These are phyloP conservation scores for Atrina japonica DNA, from an alignment of 2,888 invertebrate species.

Conservation along the genomic window DNA sequence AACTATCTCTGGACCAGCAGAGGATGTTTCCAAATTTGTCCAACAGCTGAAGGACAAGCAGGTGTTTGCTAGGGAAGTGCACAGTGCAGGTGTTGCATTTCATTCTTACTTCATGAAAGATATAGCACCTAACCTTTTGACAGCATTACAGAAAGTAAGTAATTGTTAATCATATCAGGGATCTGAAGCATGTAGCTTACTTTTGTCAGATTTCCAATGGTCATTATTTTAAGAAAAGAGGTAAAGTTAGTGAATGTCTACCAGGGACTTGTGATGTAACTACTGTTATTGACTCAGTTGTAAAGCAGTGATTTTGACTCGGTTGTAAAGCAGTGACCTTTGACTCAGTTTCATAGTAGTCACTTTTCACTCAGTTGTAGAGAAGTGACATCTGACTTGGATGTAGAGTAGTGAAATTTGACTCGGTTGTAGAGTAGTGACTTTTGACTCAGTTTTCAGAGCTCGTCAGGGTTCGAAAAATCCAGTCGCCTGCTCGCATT, in stretches of 20 bases:
- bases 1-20: constrained; percentile 94
- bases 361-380: too few relatives aligned
- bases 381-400: too few relatives aligned
- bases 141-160: constrained; percentile 71
- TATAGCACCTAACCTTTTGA: constrained; percentile 73
- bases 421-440: too few relatives aligned
- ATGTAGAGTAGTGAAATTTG: too few relatives aligned
- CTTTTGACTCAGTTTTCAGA: too few relatives aligned
- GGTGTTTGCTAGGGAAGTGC: constrained; percentile 78
- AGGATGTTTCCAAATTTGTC: constrained; percentile 73
- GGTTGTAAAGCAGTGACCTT: too few relatives aligned
- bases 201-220: too few relatives aligned
- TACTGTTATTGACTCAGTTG: background rate
- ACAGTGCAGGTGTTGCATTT: constrained; percentile 79
- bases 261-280: background rate
- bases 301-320: background rate
- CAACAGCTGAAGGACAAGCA: constrained; percentile 71
- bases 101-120: constrained; percentile 78
- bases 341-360: too few relatives aligned
- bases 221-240: constrained; percentile 62
- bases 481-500: too few relatives aligned
- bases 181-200: too few relatives aligned
- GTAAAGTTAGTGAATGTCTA: constrained; percentile 49
- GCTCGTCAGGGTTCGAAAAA: too few relatives aligned
- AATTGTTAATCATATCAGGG: too few relatives aligned